phyloP scores from a whole-genome alignment of 2,888 invertebrate genomes.

The Rhingia rostrata region DNA sequence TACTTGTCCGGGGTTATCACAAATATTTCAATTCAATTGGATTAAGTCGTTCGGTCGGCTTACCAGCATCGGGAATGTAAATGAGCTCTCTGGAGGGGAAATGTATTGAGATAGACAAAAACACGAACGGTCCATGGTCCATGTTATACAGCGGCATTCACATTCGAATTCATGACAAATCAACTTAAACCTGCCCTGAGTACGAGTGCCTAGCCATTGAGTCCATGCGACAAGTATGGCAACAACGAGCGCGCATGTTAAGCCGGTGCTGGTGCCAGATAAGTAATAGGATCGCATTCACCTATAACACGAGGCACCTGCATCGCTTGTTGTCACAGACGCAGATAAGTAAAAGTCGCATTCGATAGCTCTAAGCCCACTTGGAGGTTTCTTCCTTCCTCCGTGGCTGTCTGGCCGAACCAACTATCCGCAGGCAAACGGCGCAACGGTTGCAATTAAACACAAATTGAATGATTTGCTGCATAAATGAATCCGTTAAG shows the following conservation, averaged over 20 bases:
- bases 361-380: background rate
- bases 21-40: constrained; percentile 66
- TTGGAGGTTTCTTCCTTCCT: background rate
- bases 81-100: constrained; percentile 31
- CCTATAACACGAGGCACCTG: constrained; percentile 60
- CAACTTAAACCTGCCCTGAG: constrained; percentile 47
- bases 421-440: constrained; percentile 21
- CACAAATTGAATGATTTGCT: constrained; percentile 75
- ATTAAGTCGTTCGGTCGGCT: constrained; percentile 64
- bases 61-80: constrained; percentile 51
- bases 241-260: constrained; percentile 63
- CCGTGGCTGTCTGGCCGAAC: constrained; percentile 1
- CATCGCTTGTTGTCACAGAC: constrained; percentile 51
- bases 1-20: constrained; percentile 46
- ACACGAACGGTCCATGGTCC: constrained; percentile 14
- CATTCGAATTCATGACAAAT: constrained; percentile 60
- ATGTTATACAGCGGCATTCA: constrained; percentile 46
- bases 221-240: constrained; percentile 55
- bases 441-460: constrained; percentile 74
- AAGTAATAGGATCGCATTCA: constrained; percentile 71
- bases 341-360: constrained; percentile 61
- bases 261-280: constrained; percentile 55
- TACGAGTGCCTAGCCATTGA: constrained; percentile 4
- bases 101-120: background rate
- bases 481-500: constrained; percentile 70